Evolutionary conservation across 2,888 invertebrate genomes (phyloP).

Genomic region (Acanthosoma haemorrhoidale): DNA sequence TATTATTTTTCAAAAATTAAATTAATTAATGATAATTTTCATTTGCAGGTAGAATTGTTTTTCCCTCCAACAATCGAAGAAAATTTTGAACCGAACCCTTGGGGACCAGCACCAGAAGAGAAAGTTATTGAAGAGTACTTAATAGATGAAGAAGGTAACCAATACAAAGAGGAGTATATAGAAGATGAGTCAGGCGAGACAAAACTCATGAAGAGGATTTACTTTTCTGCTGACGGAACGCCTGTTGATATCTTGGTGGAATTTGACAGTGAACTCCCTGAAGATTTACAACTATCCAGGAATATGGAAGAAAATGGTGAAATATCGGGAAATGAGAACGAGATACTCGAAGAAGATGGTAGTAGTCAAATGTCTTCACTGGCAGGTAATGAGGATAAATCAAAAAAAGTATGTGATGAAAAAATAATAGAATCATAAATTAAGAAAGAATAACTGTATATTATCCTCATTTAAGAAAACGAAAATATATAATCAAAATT

Average conservation of each 20-base stretch:
- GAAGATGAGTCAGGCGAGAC: conserved; percentile 31
- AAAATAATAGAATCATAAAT: neutral
- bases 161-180: conserved; percentile 16
- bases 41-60: conserved; percentile 30
- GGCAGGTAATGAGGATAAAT: neutral
- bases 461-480: no score
- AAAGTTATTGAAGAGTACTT: conserved; percentile 23
- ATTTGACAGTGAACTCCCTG: neutral
- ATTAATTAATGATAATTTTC: neutral
- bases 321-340: neutral
- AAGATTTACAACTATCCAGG: neutral
- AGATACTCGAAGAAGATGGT: neutral
- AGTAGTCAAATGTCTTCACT: neutral
- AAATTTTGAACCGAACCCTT: conserved; percentile 35
- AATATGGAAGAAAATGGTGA: conserved; percentile 7
- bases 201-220: conserved; percentile 25
- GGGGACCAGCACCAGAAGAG: conserved; percentile 34
- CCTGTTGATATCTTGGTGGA: conserved; percentile 23
- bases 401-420: neutral
- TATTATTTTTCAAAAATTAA: neutral
- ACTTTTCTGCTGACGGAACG: conserved; percentile 27
- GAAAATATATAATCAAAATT: no score
- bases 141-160: conserved; percentile 22
- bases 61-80: conserved; percentile 38
- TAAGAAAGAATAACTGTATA: no score